A percentile compares a stretch with the other conserved stretches of the same genome.
phyloP scores from a whole-genome alignment of 2,113 vertebrate species.

The Mormyrus lacerda region DNA sequence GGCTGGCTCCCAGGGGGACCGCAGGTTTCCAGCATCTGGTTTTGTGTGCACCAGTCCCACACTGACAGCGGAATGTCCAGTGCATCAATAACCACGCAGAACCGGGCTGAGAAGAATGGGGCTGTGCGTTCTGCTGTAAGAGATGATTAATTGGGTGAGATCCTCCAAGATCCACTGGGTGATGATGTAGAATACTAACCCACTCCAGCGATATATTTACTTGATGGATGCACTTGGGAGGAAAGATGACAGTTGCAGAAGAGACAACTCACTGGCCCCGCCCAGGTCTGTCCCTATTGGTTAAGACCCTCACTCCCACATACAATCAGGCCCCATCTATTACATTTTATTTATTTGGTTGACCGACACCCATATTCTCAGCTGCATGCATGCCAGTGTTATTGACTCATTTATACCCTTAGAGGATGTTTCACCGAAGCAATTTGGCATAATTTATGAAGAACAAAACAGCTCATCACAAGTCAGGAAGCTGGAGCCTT shows the following conservation, averaged over 20 bases:
- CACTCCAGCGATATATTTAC: constrained; percentile 29
- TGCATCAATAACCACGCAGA: constrained; percentile 26
- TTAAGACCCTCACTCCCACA: not conserved
- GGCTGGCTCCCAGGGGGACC: constrained; percentile 10
- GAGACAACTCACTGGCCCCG: not conserved
- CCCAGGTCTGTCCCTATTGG: not conserved
- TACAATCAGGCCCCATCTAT: not conserved
- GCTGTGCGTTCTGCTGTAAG: constrained; percentile 2
- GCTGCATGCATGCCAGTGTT: not conserved
- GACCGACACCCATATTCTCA: not conserved
- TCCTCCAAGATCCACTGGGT: constrained; percentile 20
- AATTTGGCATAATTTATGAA: not conserved
- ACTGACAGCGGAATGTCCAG: constrained; percentile 10
- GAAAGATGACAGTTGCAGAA: constrained; percentile 9
- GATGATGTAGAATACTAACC: constrained; percentile 28
- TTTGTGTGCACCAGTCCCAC: constrained; percentile 13
- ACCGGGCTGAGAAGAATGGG: constrained; percentile 4
- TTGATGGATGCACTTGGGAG: constrained; percentile 20
- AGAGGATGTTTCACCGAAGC: not conserved
- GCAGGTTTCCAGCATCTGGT: constrained; percentile 19
- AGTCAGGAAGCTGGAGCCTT: not conserved
- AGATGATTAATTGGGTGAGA: constrained; percentile 29
- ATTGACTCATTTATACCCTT: not conserved
- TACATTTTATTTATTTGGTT: not conserved
- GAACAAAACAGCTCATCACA: not conserved